These are phyloP conservation scores for Meandrina meandrites DNA, from an alignment of 92 coral and sea anemone species.

Conservation along the genomic window DNA sequence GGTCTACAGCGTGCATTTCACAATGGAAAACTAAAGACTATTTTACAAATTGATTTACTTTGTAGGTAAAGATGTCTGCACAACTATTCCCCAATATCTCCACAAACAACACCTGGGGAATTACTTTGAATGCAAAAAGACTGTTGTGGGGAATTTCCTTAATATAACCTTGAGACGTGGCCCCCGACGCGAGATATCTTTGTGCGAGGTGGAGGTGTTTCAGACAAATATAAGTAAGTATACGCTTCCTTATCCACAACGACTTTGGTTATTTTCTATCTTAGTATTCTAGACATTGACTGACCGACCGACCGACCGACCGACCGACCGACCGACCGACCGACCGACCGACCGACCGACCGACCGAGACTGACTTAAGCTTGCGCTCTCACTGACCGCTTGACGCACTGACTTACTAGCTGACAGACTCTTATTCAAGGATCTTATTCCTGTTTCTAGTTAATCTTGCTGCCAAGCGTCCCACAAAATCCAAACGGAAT, in stretches of 20 bases:
- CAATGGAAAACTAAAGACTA: background rate
- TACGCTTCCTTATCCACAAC: background rate
- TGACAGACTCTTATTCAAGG: background rate
- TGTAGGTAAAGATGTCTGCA: background rate
- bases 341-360: background rate
- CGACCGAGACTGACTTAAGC: background rate
- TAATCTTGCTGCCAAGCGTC: conserved; percentile 24
- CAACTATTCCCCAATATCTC: background rate
- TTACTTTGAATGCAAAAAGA: background rate
- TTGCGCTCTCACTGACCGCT: background rate
- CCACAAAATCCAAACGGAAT: background rate
- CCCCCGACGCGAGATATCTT: background rate
- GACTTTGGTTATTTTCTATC: background rate
- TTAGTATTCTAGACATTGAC: too few species aligned
- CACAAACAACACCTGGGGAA: background rate
- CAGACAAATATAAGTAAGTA: conserved; percentile 19
- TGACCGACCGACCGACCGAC: background rate
- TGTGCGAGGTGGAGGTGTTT: conserved; percentile 19
- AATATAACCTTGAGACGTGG: background rate
- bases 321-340: background rate
- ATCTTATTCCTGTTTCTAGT: background rate
- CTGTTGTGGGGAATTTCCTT: background rate
- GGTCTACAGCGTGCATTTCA: too few species aligned
- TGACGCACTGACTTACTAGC: background rate
- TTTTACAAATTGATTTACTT: background rate